Evolutionary conservation across 2,888 invertebrate genomes (phyloP), one percentile per base, ranked within the genome.

Genomic region (Pemphredon lugubris): DNA sequence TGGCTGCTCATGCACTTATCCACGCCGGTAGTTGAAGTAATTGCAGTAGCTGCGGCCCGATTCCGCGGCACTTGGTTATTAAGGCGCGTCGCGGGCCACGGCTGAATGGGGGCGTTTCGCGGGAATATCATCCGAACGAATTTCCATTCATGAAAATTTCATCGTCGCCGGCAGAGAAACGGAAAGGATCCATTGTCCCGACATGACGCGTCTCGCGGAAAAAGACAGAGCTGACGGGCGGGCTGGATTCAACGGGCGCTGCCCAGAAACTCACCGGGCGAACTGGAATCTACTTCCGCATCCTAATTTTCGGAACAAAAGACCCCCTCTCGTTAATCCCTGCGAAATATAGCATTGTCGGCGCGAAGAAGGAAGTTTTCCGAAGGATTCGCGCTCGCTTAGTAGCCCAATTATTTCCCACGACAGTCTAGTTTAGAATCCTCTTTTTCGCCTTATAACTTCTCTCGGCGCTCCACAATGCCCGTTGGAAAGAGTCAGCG

Each of bases 231-330:
- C 50, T 54, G 68, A 73, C 78, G 57, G 58, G 47, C 47, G 44
- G 42, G 55, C 32, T 60, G 47, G 42, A 59, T 59, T 34, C 58
- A n/a, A 40, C 54, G 54, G 3, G 26, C 54, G 48, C 34, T 37
- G 32, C 47, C 54, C 65, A 48, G 58, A 77, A 77, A 73, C 66
- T 59, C 63, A 63, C 57, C 64, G 42, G 44, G 45, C 59, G 65
- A 54, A 64, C 77, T 63, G n/a, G 82, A 79, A 79, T 79, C 73
- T 71, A 73, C 82, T 80, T 82, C 79, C 79, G 76, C 53, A 69
- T 78, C 81, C 78, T 77, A 81, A 79, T 81, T 79, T 73, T 66
- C 61, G 58, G 74, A 81, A 79, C 81, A 78, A 79, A 79, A 69
- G 57, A 3, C 14, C 51, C 34, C 44, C 55, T 21, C 54, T 21